Evolutionary conservation across 2,797 vertebrate genomes (phyloP).

Genomic region (Acanthurus tractus): DNA sequence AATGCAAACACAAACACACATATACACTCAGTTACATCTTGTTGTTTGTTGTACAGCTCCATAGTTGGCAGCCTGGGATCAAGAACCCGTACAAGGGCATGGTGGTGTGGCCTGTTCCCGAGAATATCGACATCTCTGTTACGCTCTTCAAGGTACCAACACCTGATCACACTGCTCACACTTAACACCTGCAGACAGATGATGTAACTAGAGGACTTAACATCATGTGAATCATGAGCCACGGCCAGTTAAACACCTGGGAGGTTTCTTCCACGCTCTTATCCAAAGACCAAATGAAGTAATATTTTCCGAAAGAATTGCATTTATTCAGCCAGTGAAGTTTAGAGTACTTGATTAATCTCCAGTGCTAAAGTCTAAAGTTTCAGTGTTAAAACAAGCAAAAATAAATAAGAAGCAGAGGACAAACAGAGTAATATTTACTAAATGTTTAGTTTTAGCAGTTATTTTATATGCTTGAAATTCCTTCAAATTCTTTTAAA

Average conservation of each 20-base stretch:
- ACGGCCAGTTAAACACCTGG: neutral
- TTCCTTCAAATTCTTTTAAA: too few relatives aligned
- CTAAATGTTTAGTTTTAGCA: too few relatives aligned
- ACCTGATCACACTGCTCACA: constrained; percentile 6
- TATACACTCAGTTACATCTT: neutral
- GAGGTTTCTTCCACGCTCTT: neutral
- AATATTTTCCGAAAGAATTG: too few relatives aligned
- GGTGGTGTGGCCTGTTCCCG: constrained; percentile 93
- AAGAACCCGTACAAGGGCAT: constrained; percentile 93
- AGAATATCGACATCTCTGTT: constrained; percentile 93
- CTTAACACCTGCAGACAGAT: neutral
- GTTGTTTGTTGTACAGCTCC: constrained; percentile 83
- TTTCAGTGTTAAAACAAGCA: too few relatives aligned
- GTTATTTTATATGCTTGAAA: too few relatives aligned
- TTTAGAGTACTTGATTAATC: too few relatives aligned
- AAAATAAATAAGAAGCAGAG: too few relatives aligned
- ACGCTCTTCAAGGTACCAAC: constrained; percentile 91
- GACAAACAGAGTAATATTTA: too few relatives aligned
- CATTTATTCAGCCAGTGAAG: too few relatives aligned
- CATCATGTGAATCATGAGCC: neutral
- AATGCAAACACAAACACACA: neutral
- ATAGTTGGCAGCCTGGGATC: constrained; percentile 95
- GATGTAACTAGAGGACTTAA: neutral
- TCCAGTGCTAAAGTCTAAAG: too few relatives aligned
- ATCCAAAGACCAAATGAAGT: too few relatives aligned